Base-by-base conservation (phyloP, 37 sponge, comb jelly and placozoan species). In the Halichondria panicea region DNA sequence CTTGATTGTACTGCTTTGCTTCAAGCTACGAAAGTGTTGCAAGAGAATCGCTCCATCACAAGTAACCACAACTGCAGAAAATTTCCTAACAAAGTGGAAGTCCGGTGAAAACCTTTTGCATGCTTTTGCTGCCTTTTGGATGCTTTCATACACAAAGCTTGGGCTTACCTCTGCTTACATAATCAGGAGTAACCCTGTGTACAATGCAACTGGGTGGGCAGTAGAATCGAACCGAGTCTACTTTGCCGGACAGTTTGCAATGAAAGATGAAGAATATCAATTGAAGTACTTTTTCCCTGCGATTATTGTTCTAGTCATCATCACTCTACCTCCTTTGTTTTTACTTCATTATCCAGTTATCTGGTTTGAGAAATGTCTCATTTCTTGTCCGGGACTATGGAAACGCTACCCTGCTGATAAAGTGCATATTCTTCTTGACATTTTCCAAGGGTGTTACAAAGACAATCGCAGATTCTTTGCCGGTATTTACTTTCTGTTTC, bases 391-490 rank as follows among this genome's bases (percentile, higher is more conserved):
- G 2, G 34, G 35, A 4, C 19, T 81, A 7, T n/a, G 50, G 19
- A n/a, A 63, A 3, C 72, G 25, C 55, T 52, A 45, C 28, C 53
- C 58, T 37, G 41, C 42, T 22, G 63, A 39, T 27, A 75, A 75
- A 34, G 34, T 75, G 4, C 9, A 41, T 35, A 42, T 75, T 18
- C 42, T 82, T 22, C 59, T 82, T 3, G 75, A 74, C 52, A 24
- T 56, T 0, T 82, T 82, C 43, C 75, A 82, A 30, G 83, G 83
- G 12, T 82, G 74, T 48, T 82, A 72, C 60, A 55, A 67, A 42
- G 55, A 74, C 36, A 56, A 55, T 36, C 18, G 21, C 4, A n/a
- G 74, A 0, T 82, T 74, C 59, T 82, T 82, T 74, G 83, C 83
- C 7, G 75, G 68, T 28, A 1, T 74, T 0, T 57, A 73, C 45